Evolutionary conservation across 2,113 vertebrate genomes (phyloP).

Genomic region (Microtus oregoni): DNA sequence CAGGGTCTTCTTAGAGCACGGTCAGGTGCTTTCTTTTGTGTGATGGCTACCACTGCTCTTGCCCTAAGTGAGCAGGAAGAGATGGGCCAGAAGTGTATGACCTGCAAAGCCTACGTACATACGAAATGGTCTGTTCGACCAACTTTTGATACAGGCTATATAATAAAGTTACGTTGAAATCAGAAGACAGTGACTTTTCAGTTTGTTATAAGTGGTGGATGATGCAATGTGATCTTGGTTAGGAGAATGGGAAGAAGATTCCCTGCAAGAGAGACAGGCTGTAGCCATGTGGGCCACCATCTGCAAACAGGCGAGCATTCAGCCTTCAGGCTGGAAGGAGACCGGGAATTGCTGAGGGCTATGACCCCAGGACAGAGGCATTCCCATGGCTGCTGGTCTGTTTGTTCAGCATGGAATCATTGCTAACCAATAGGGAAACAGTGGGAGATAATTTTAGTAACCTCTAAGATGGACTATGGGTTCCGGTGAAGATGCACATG

Average conservation of each 20-base stretch:
- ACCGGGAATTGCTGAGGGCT: not conserved
- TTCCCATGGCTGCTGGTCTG: not conserved
- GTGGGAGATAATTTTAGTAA: not conserved
- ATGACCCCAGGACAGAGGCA: not conserved
- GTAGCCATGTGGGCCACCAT: rapidly evolving
- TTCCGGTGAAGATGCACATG: not conserved
- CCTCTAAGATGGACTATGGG: not conserved
- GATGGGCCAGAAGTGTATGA: not conserved
- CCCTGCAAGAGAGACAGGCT: not conserved
- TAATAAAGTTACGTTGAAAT: not conserved
- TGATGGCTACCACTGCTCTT: not conserved
- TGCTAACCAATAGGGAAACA: not conserved
- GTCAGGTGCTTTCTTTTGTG: not conserved
- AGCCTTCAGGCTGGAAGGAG: not conserved
- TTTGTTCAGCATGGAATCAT: not conserved
- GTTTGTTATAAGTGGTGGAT: not conserved
- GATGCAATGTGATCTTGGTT: not conserved
- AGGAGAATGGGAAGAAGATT: not conserved
- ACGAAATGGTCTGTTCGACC: not conserved
- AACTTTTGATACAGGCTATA: not conserved
- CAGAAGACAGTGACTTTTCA: not conserved
- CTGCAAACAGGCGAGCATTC: not conserved
- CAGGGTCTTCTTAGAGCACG: not conserved
- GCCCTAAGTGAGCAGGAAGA: not conserved
- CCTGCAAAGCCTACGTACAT: not conserved